Percentiles rank a stretch among this genome's conserved stretches.
These are phyloP conservation scores for Odontocolon sp. DNA, from an alignment of 2,888 invertebrate species.

Conservation along the genomic window DNA sequence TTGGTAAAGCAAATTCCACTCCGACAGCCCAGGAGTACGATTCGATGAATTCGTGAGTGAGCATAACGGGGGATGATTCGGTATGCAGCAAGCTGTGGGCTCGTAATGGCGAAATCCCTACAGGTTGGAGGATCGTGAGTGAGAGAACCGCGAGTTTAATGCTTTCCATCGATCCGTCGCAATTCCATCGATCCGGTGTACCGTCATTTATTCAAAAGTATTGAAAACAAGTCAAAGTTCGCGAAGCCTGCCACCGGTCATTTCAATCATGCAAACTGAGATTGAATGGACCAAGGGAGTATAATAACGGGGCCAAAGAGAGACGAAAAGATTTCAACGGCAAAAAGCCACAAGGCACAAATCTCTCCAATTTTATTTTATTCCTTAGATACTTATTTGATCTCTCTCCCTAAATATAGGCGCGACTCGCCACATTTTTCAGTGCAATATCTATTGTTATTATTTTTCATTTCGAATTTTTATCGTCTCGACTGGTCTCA, in stretches of 20 bases:
- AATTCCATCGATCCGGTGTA: slow-evolving; percentile 33
- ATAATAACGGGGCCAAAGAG: slow-evolving; percentile 2
- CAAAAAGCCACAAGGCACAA: too few relatives aligned
- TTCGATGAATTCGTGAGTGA: slow-evolving; percentile 71
- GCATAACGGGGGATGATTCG: slow-evolving; percentile 66
- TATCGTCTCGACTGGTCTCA: too few relatives aligned
- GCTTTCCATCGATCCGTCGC: slow-evolving; percentile 10
- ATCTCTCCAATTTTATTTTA: too few relatives aligned
- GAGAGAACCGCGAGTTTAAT: slow-evolving; percentile 23
- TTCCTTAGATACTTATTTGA: neutral
- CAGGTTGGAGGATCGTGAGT: slow-evolving; percentile 19
- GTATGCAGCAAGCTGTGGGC: slow-evolving; percentile 46
- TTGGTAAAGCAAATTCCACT: neutral
- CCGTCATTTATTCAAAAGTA: slow-evolving; percentile 46
- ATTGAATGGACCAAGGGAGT: neutral
- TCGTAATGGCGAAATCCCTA: slow-evolving; percentile 37
- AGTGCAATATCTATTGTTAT: too few relatives aligned
- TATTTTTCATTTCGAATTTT: too few relatives aligned
- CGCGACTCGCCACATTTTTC: too few relatives aligned
- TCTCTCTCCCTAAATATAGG: slow-evolving; percentile 3
- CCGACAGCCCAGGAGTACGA: slow-evolving; percentile 39
- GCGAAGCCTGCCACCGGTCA: neutral
- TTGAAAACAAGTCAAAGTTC: slow-evolving; percentile 18
- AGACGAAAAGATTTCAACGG: neutral
- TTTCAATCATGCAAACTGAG: slow-evolving; percentile 19